Percentiles rank a stretch among this genome's conserved stretches.
Evolutionary conservation across 2,888 invertebrate species (phyloP).

Genomic region (Diploptera punctata): DNA sequence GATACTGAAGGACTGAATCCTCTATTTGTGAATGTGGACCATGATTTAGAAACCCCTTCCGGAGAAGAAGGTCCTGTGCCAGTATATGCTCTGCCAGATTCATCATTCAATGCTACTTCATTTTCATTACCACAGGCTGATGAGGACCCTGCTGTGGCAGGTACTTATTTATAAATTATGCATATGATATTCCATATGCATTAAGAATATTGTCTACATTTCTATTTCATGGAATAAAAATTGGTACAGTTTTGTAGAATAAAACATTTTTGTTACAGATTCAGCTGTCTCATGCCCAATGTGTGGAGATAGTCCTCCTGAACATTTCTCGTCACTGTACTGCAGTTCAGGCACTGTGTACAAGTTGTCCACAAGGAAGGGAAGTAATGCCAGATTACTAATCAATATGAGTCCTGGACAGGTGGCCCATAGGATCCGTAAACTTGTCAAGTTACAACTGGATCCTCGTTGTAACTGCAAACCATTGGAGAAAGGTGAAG

Average conservation of each 20-base stretch:
- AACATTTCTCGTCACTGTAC: constrained; percentile 37
- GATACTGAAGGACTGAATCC: constrained; percentile 38
- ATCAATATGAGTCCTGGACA: constrained; percentile 38
- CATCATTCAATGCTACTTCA: too few species aligned
- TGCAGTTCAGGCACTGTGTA: constrained; percentile 40
- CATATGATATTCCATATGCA: too few species aligned
- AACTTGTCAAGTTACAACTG: constrained; percentile 25
- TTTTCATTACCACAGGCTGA: constrained; percentile 16
- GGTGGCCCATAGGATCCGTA: constrained; percentile 31
- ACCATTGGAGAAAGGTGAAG: constrained; percentile 40
- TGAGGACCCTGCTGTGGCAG: not conserved
- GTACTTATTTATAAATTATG: not conserved
- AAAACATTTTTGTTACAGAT: too few species aligned
- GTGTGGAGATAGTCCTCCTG: constrained; percentile 34
- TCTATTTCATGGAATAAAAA: too few species aligned
- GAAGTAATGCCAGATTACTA: constrained; percentile 34
- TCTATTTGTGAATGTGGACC: constrained; percentile 58
- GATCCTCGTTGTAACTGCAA: constrained; percentile 36
- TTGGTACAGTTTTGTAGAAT: too few species aligned
- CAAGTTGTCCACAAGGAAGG: constrained; percentile 37
- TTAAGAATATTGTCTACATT: too few species aligned
- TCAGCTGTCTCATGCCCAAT: constrained; percentile 38
- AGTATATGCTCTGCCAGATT: constrained; percentile 45
- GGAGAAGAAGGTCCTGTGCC: constrained; percentile 60
- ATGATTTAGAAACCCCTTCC: constrained; percentile 59